These are phyloP conservation scores for Chaetops frenatus DNA, from an alignment of 2,113 vertebrate genomes.

Conservation along the genomic window DNA sequence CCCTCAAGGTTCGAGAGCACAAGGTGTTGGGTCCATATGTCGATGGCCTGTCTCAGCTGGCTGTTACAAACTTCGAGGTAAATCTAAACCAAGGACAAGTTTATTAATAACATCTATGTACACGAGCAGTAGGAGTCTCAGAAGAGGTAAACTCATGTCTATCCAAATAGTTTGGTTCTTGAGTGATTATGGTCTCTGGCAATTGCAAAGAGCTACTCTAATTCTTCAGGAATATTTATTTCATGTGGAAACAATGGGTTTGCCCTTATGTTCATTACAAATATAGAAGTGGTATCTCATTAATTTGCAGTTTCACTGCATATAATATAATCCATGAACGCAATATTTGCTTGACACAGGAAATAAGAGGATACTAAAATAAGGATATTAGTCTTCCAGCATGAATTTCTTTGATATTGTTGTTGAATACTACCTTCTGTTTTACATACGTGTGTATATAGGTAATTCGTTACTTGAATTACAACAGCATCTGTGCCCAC, in stretches of 20 bases:
- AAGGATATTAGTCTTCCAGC: neutral
- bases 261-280: neutral
- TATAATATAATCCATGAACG: neutral
- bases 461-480: neutral
- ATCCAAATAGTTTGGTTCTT: neutral
- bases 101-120: neutral
- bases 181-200: neutral
- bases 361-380: neutral
- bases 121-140: neutral
- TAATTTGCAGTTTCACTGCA: neutral
- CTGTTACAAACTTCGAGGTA: conserved; percentile 94
- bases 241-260: neutral
- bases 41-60: conserved; percentile 94
- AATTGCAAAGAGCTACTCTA: neutral
- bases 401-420: neutral
- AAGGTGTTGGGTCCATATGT: conserved; percentile 97
- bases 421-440: neutral
- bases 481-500: neutral
- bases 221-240: neutral
- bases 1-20: conserved; percentile 95
- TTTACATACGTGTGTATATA: neutral
- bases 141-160: neutral
- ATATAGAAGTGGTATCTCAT: neutral
- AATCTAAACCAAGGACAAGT: neutral
- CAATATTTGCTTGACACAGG: neutral